Evolutionary conservation across 1,140 invertebrate species (phyloP), one percentile per base, ranked within the genome.

Genomic region (Aphelenchoides fujianensis): DNA sequence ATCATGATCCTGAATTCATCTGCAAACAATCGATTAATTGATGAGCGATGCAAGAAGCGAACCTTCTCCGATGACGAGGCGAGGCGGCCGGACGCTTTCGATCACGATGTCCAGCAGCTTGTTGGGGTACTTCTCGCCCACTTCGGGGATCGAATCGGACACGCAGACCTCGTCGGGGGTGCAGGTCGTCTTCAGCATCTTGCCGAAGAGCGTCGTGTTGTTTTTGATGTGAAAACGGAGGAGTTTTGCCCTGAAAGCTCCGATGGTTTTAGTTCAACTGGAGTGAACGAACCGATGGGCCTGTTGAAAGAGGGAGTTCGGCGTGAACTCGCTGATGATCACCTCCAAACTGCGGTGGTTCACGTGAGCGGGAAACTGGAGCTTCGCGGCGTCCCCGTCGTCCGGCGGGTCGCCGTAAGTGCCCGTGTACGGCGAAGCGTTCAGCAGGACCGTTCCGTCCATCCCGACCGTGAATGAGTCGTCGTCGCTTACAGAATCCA

Each of bases 141-240:
- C 59, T 55, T 78, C 76, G 16, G 78, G 73, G 23, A 78, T 73
- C 3, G 78, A 72, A 57, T 78, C 76, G 27, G 73, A 76, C 23
- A 78, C 54, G 34, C 76, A 78, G n/a, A 80, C 32, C 69, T 78
- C 79, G 67, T 78, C 76, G 3, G 53, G 32, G 23, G 61, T 53
- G 41, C 76, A 78, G 3, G 30, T 71, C 5, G 76, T 78, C 23
- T 68, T 68, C 36, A 78, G 48, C 34, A 80, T 32, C 27, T 68
- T 74, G 2, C 76, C 76, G 62, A 78, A 78, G 3, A 80, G 3
- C 28, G 79, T 62, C 3, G 78, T 80, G 5, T 71, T 48, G n/a
- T 41, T 67, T 0, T 53, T 36, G n/a, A 78, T 32, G 23, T 66
- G 27, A 36, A 80, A 52, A 5, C 52, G 74, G 7, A 78, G 35